Conservation (phyloP, 1,140 invertebrate species). For the Drosophila sp. region DNA sequence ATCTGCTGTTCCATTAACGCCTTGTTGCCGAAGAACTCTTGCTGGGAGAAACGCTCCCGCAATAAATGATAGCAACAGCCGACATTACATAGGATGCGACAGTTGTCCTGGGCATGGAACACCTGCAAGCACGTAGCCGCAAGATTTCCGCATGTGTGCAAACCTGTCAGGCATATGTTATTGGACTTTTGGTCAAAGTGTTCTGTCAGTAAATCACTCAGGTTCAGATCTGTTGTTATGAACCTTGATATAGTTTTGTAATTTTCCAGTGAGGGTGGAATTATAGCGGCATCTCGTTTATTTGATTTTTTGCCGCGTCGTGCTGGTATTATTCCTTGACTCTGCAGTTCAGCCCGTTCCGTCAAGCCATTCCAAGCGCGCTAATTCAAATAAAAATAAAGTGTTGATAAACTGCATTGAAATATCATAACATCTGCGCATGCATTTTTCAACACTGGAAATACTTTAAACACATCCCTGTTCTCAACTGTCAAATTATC, state of each 20-base stretch:
- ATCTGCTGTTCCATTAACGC: conserved; percentile 56
- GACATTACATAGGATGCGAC: conserved; percentile 90
- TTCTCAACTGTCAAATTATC: conserved; percentile 20
- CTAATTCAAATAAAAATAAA: conserved; percentile 30
- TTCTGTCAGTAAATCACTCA: conserved; percentile 85
- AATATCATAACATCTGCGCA: not conserved
- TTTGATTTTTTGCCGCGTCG: conserved; percentile 59
- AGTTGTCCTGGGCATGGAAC: conserved; percentile 87
- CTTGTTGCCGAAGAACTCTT: conserved; percentile 75
- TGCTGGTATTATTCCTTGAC: conserved; percentile 64
- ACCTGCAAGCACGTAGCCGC: conserved; percentile 90
- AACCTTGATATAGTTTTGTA: conserved; percentile 85
- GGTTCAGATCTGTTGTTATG: conserved; percentile 85
- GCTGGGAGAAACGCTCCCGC: conserved; percentile 86
- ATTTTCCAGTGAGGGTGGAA: conserved; percentile 40
- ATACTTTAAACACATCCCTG: conserved; percentile 14
- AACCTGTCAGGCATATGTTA: conserved; percentile 88
- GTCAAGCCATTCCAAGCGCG: conserved; percentile 85
- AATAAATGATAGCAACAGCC: conserved; percentile 96
- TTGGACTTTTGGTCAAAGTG: conserved; percentile 82
- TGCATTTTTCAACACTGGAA: conserved; percentile 26
- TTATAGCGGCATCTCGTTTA: conserved; percentile 1
- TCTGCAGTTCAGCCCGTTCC: conserved; percentile 69
- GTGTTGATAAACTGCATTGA: conserved; percentile 6
- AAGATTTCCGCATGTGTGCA: conserved; percentile 96